A percentile compares a stretch with the other conserved stretches of the same genome.
Conservation (phyloP, 1,140 invertebrate genomes). For the Macrobrachium rosenbergii region DNA sequence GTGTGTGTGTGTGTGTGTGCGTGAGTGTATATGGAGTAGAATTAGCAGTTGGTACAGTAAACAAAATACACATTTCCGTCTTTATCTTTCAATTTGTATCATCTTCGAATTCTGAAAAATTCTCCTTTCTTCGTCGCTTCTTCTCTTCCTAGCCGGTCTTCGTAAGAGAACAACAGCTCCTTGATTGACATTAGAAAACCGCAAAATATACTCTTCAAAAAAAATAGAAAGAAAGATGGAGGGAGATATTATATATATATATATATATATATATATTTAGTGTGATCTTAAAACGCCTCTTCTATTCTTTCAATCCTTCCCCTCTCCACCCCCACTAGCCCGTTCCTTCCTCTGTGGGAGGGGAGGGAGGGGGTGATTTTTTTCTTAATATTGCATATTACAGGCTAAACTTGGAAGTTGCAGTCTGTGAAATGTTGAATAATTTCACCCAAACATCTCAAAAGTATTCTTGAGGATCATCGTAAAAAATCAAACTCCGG, state of each 20-base stretch:
- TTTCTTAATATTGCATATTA: neutral
- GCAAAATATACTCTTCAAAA: too few species aligned
- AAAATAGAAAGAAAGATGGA: too few species aligned
- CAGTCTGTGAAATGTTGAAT: constrained; percentile 4
- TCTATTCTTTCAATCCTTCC: neutral
- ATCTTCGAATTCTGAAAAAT: too few species aligned
- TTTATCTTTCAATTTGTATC: constrained; percentile 1
- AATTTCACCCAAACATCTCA: neutral
- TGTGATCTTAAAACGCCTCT: neutral
- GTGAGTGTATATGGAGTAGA: neutral
- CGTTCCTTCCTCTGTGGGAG: neutral
- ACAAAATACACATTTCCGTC: neutral
- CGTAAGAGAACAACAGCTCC: too few species aligned
- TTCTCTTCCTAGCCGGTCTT: too few species aligned
- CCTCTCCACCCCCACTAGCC: too few species aligned
- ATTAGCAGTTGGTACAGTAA: too few species aligned
- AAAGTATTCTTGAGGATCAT: neutral
- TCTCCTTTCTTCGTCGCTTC: too few species aligned
- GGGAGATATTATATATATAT: neutral
- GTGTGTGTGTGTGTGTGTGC: constrained; percentile 34
- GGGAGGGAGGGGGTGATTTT: neutral
- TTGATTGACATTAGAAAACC: too few species aligned
- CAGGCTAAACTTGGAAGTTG: neutral
- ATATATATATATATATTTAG: neutral
- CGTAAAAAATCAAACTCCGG: neutral